Evolutionary conservation across 2,888 invertebrate genomes (phyloP).

Genomic region (Julus scanicus): DNA sequence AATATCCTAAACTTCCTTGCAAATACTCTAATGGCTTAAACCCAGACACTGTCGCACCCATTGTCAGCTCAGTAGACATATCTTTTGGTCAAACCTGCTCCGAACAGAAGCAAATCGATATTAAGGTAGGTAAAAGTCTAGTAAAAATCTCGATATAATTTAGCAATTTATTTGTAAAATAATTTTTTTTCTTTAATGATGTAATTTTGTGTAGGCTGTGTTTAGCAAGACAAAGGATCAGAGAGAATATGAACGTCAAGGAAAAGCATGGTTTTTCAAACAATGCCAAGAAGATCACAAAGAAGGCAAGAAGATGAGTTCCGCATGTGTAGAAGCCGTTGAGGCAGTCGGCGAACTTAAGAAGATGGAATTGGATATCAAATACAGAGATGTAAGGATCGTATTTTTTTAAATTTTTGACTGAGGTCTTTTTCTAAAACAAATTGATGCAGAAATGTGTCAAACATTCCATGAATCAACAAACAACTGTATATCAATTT

Average conservation of each 20-base stretch:
- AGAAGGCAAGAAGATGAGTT: slow-evolving; percentile 18
- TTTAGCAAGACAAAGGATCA: slow-evolving; percentile 47
- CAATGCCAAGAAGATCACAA: slow-evolving; percentile 48
- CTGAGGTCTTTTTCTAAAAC: neutral
- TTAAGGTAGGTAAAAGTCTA: neutral
- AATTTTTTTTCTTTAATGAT: neutral
- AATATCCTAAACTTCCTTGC: slow-evolving; percentile 51
- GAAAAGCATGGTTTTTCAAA: slow-evolving; percentile 36
- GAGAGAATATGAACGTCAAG: neutral
- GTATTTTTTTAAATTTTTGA: neutral
- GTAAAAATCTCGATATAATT: neutral
- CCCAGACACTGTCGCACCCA: slow-evolving; percentile 14
- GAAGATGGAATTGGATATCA: slow-evolving; percentile 41
- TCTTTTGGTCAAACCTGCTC: slow-evolving; percentile 36
- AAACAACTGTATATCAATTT: too few species aligned
- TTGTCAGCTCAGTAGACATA: neutral
- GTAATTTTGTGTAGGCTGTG: neutral
- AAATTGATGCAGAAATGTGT: too few species aligned
- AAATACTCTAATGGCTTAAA: neutral
- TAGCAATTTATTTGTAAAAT: neutral
- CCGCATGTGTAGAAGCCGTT: slow-evolving; percentile 44
- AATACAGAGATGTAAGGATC: slow-evolving; percentile 48
- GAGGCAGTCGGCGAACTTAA: neutral
- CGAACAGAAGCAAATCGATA: neutral
- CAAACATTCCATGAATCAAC: too few species aligned